Conservation (phyloP, 2,797 vertebrate genomes). For the Fundulus diaphanus region DNA sequence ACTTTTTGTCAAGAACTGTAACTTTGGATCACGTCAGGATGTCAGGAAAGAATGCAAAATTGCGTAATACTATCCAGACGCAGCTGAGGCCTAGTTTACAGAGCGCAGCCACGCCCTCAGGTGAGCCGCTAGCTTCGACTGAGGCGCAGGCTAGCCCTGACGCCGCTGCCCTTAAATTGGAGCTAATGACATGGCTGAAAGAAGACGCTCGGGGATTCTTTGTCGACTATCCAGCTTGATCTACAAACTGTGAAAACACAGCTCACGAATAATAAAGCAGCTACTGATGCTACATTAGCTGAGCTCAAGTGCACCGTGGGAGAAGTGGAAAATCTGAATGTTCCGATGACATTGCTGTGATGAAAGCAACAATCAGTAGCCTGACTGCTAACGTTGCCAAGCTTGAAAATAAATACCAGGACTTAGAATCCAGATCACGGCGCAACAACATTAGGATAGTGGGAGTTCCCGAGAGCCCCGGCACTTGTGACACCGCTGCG, state of each 20-base stretch:
- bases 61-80: too few species aligned
- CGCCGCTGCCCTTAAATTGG: too few species aligned
- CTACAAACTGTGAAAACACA: constrained; percentile 30
- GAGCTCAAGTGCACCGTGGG: constrained; percentile 15
- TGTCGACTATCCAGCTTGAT: constrained; percentile 28
- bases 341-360: constrained; percentile 23
- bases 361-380: constrained; percentile 11
- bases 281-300: not conserved
- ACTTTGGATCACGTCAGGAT: too few species aligned
- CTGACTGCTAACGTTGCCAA: constrained; percentile 20
- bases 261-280: constrained; percentile 20
- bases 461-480: constrained; percentile 33
- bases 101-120: too few species aligned
- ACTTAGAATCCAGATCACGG: constrained; percentile 17
- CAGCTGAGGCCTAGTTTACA: too few species aligned
- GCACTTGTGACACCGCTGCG: not conserved
- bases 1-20: too few species aligned
- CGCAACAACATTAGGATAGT: constrained; percentile 44
- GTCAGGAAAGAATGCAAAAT: too few species aligned
- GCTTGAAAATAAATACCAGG: constrained; percentile 10
- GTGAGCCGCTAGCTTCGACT: too few species aligned
- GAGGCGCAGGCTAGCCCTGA: too few species aligned
- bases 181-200: constrained; percentile 21
- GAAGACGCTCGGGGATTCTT: constrained; percentile 23
- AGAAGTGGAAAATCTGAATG: constrained; percentile 32